Evolutionary conservation across 2,888 invertebrate species (phyloP), one percentile per base, ranked within the genome.

Genomic region (Eilema caniola): DNA sequence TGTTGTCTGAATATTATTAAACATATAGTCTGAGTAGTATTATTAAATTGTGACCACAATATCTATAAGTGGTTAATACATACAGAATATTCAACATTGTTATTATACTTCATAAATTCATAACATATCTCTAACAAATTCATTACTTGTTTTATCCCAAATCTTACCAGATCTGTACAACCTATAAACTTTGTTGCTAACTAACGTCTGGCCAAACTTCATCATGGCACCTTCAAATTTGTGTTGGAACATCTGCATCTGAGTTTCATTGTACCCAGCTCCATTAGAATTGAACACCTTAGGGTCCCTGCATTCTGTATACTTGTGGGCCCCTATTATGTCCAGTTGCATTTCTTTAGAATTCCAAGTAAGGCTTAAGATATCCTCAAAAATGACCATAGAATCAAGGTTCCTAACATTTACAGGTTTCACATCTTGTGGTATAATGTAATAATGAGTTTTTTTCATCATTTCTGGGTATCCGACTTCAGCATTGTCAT

Each of bases 181-280:
- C 67, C 95, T 90, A 75, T 95, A 95, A 67, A 95, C 89, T 81
- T 94, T 95, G 84, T 95, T 93, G 80, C 91, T 95, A 31, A 93
- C 86, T 77, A 96, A 87, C 75, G 86, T 90, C 71, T 94, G 92
- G 0, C 92, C 93, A 86, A 95, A 96, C 78, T 95, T 95, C 47
- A 94, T 86, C 91, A 96, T 95, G 60, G 95, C 93, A 72, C 93
- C 93, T 86, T 96, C 96, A 83, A 96, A 94, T 68, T 94, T 94
- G 75, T 95, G 94, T 62, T 91, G 94, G 75, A 95, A 95, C 8
- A 93, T 88, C 74, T 93, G 91, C 92, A 95, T 92, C 72, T 95
- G 93, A 7, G 94, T 93, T 65, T 92, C 92, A 83, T 95, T 95
- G 73, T 93, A 95, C 0, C 92, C 93, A 14, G 81, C 72, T 14